phyloP scores from a whole-genome alignment of 1,140 invertebrate genomes.

The Bathynomus jamesi region DNA sequence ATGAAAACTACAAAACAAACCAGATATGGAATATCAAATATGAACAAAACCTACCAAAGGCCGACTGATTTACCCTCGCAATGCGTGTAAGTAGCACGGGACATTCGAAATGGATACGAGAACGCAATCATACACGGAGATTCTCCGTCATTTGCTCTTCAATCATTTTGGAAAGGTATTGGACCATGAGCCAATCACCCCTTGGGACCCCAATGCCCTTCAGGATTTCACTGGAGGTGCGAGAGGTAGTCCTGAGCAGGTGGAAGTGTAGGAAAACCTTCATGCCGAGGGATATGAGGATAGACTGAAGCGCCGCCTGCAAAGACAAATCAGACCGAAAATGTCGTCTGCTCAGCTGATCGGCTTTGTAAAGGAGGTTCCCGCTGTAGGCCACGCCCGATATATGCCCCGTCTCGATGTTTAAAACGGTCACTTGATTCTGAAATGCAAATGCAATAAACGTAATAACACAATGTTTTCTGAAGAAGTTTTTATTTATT shows the following conservation, averaged over 20 bases:
- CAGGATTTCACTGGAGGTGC: constrained; percentile 19
- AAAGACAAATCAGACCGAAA: constrained; percentile 23
- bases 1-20: too few relatives aligned
- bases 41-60: too few relatives aligned
- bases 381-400: constrained; percentile 28
- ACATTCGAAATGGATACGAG: too few relatives aligned
- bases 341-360: constrained; percentile 18
- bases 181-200: constrained; percentile 26
- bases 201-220: constrained; percentile 19
- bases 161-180: constrained; percentile 12
- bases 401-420: constrained; percentile 29
- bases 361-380: constrained; percentile 20
- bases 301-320: constrained; percentile 16
- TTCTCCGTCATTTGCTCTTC: constrained; percentile 9
- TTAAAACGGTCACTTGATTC: constrained; percentile 30
- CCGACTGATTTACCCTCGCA: too few relatives aligned
- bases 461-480: background rate
- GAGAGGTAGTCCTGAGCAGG: constrained; percentile 14
- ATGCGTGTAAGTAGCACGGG: too few relatives aligned
- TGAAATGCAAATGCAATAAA: constrained; percentile 8
- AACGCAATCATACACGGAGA: too few relatives aligned
- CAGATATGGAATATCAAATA: too few relatives aligned
- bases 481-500: background rate
- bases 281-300: constrained; percentile 17
- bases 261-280: constrained; percentile 23